Evolutionary conservation across 2,113 vertebrate genomes (phyloP).

Genomic region (Lontra canadensis): DNA sequence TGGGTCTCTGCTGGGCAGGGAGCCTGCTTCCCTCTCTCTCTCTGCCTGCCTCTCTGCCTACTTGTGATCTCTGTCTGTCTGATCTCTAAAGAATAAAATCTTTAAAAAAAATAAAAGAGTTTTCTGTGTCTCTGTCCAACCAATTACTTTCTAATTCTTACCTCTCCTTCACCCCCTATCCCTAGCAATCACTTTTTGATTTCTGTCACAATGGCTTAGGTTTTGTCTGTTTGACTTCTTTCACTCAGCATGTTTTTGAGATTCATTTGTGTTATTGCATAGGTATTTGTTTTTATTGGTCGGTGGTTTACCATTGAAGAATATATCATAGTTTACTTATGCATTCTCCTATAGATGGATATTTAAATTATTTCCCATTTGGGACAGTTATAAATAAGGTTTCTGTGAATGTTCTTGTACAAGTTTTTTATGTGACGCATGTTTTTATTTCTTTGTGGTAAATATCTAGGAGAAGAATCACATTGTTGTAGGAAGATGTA

Average conservation of each 20-base stretch:
- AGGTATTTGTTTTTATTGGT: not conserved
- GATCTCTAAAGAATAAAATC: too few relatives aligned
- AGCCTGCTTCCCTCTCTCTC: too few relatives aligned
- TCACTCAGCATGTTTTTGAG: not conserved
- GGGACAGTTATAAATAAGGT: not conserved
- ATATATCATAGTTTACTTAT: not conserved
- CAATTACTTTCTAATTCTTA: not conserved
- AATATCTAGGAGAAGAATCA: not conserved
- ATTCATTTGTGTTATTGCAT: not conserved
- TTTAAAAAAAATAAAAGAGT: too few relatives aligned
- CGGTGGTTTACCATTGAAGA: not conserved
- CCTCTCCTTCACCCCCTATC: not conserved
- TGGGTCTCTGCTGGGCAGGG: too few relatives aligned
- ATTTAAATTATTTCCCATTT: not conserved
- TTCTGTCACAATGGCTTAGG: not conserved
- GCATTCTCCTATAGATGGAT: not conserved
- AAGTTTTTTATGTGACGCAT: not conserved
- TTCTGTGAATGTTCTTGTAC: not conserved
- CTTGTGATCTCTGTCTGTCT: too few relatives aligned
- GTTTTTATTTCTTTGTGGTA: not conserved
- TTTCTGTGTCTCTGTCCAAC: not conserved
- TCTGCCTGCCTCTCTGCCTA: too few relatives aligned
- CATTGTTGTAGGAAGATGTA: not conserved
- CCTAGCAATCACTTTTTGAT: not conserved
- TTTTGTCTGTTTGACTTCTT: not conserved